A percentile compares a stretch with the other conserved stretches of the same genome.
Evolutionary conservation across 2,888 invertebrate genomes (phyloP).

Genomic region (Galeruca laticollis): DNA sequence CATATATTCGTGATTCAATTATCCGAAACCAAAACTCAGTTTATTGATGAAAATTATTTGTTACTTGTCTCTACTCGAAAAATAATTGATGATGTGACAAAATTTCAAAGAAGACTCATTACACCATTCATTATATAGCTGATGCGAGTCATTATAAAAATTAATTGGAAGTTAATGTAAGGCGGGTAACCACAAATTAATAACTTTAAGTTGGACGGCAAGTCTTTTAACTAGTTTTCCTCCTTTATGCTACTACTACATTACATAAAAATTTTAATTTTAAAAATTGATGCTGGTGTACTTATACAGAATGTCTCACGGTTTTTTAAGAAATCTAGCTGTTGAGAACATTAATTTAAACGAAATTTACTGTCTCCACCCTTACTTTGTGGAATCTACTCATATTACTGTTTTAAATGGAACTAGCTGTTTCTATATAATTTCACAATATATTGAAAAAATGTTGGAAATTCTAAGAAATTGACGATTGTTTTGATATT

Average conservation of each 20-base stretch:
- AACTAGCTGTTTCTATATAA: too few relatives aligned
- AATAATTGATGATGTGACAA: constrained; percentile 12
- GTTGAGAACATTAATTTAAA: too few relatives aligned
- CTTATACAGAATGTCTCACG: neutral
- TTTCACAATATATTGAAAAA: too few relatives aligned
- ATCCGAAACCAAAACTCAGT: neutral
- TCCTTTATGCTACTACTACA: neutral
- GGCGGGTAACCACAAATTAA: constrained; percentile 1
- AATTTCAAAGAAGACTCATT: neutral
- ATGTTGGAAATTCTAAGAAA: too few relatives aligned
- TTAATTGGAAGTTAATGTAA: constrained; percentile 12
- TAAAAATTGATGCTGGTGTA: neutral
- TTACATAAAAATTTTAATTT: neutral
- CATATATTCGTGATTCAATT: neutral
- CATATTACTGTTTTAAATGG: too few relatives aligned
- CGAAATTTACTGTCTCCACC: too few relatives aligned
- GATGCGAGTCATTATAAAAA: constrained; percentile 5
- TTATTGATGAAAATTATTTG: neutral
- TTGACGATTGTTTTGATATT: too few relatives aligned
- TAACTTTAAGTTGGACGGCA: neutral
- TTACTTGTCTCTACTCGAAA: neutral
- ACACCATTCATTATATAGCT: neutral
- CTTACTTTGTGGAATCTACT: too few relatives aligned
- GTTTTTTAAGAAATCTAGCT: too few relatives aligned
- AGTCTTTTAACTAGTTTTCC: neutral